A percentile compares a stretch with the other conserved stretches of the same genome.
Conservation (phyloP, 2,113 vertebrate species). For the Sphyrna mokarran region DNA sequence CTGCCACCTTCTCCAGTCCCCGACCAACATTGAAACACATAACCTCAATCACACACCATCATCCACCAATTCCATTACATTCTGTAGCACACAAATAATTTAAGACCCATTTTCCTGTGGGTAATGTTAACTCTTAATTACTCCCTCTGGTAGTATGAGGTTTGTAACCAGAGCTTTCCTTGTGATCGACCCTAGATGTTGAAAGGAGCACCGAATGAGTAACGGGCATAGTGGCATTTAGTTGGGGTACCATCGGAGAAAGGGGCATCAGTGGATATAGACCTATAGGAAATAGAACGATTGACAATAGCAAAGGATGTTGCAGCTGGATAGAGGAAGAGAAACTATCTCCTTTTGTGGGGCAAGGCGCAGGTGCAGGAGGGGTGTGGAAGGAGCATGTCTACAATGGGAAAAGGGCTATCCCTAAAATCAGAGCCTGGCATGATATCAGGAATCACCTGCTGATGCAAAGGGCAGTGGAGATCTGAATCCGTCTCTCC, state of each 20-base stretch:
- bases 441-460: too few species aligned
- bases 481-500: too few species aligned
- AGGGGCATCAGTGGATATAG: background rate
- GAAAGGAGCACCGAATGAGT: background rate
- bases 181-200: background rate
- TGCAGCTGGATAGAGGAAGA: too few species aligned
- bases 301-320: too few species aligned
- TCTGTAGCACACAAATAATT: background rate
- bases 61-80: constrained; percentile 1
- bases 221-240: background rate
- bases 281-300: too few species aligned
- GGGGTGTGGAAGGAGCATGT: too few species aligned
- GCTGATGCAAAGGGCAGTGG: too few species aligned
- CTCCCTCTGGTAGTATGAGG: background rate
- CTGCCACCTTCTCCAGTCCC: background rate
- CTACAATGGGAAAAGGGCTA: too few species aligned
- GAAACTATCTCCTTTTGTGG: too few species aligned
- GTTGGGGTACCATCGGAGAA: background rate
- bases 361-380: too few species aligned
- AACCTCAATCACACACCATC: background rate
- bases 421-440: too few species aligned
- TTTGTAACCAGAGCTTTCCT: background rate
- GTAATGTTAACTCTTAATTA: background rate
- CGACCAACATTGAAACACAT: background rate
- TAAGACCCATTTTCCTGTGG: background rate